Evolutionary conservation across 2,113 vertebrate species (phyloP).

Genomic region (Pelusios castaneus): DNA sequence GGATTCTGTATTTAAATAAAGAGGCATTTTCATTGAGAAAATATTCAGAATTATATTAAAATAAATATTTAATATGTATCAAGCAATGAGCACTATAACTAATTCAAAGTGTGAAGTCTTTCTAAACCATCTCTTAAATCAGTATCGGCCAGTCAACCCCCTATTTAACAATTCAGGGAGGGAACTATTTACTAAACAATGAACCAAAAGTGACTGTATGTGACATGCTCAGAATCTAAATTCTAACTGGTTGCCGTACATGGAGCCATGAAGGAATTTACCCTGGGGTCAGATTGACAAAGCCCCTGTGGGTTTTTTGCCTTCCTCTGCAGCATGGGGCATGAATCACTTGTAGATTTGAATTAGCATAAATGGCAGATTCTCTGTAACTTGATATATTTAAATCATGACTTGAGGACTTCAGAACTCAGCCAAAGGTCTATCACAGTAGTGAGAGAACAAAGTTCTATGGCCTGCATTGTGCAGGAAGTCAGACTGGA

Average conservation of each 20-base stretch:
- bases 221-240: not conserved
- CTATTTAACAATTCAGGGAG: not conserved
- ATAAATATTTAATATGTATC: not conserved
- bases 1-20: not conserved
- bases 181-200: not conserved
- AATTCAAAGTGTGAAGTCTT: not conserved
- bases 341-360: not conserved
- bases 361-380: not conserved
- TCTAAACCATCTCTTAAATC: not conserved
- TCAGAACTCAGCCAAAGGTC: not conserved
- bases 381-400: not conserved
- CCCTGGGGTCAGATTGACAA: not conserved
- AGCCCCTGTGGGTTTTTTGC: not conserved
- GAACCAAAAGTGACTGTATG: not conserved
- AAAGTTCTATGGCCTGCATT: not conserved
- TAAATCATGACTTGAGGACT: not conserved
- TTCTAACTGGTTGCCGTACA: not conserved
- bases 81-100: not conserved
- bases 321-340: not conserved
- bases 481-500: not conserved
- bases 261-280: not conserved
- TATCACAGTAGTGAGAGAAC: not conserved
- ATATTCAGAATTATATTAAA: not conserved
- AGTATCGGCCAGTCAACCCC: not conserved
- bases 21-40: not conserved